Base-by-base conservation (phyloP, 2,797 vertebrate species). In the Mastacembelus armatus region DNA sequence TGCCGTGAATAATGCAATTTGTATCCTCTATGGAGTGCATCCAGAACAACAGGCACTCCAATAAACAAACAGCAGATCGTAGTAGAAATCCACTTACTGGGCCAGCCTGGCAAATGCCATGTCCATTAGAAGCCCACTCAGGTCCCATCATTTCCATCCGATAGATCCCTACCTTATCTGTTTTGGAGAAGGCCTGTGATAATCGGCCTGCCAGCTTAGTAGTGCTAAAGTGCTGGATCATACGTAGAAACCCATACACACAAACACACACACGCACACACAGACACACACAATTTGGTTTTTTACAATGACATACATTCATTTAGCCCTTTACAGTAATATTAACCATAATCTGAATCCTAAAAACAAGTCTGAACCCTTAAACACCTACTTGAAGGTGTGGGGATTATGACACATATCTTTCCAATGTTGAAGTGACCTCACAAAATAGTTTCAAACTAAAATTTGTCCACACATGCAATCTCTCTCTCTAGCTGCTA, bases 1-100 rank as follows among this genome's bases (percentile, higher is more conserved):
- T 90, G 84, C 90, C 86, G 90, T 94, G 92, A 93, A 94, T 94
- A 94, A 94, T 94, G 88, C 86, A 94, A 93, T 94, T 93, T 93
- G 93, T 93, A 93, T 92, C 90, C 91, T 92, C 91, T 90, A 89
- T 92, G 92, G 92, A 93, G 92, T 89, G 89, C 89, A 92, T 93
- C 91, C 90, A 92, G 89, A 92, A 92, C 92, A 93, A 92, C 92
- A 88, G 88, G 87, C 86, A 88, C 88, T 92, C 88, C 85, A 88
- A 92, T 92, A 93, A 92, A 93, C 91, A 92, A 92, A 91, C 88
- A 89, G 88, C 85, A 84, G 78, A 91, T 92, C 86, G 74, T 86
- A 81, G 91, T 88, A 83, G 86, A 92, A 92, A 92, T 92, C 84
- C 89, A 93, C 88, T 93, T 92, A 91, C 70, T 82, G 78, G 78